Evolutionary conservation across 37 sponge, comb jelly and placozoan species (phyloP), one percentile per base, ranked within the genome.

Genomic region (Aplysina aerophoba): DNA sequence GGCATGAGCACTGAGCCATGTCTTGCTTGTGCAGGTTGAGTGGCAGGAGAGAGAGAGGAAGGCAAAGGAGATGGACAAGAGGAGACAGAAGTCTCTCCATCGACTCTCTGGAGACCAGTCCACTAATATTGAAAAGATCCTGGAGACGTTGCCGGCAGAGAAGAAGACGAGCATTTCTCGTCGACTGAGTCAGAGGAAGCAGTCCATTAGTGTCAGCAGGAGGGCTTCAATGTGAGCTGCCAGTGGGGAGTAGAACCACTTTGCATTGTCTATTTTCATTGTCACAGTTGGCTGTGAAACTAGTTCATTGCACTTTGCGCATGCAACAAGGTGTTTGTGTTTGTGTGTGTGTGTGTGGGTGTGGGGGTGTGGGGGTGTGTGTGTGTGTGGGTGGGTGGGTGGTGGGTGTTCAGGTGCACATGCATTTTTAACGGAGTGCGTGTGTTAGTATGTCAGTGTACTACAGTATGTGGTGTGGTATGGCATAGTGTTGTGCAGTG

Each of bases 21-120:
- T 44, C 50, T 44, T 68, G 54, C 5, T 39, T 20, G 64, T 62
- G 35, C 38, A 93, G 89, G 74, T 79, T 22, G 73, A 41, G n/a
- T 94, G 95, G 95, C 57, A 82, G 39, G 71, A 88, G 31, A 63
- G 80, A 39, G 87, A 91, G 79, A 34, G 79, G 63, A 91, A 91
- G 39, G 91, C 91, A 12, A 94, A 87, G 25, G 67, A 16, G 31
- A 88, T 79, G 65, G 95, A 94, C 27, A 53, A 64, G 57, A 59
- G 6, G n/a, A 61, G 87, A 67, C 67, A 57, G 55, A 15, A 1
- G 0, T 94, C 95, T 0, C 68, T 94, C 50, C 57, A 56, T 30
- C 69, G 40, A 44, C 3, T 44, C 50, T 87, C 93, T 31, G 36
- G 84, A 14, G 82, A 92, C 37, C 33, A 69, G 15, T 79, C 64